phyloP scores from a whole-genome alignment of 2,888 invertebrate genomes.

The Tetrapedia diversipes region DNA sequence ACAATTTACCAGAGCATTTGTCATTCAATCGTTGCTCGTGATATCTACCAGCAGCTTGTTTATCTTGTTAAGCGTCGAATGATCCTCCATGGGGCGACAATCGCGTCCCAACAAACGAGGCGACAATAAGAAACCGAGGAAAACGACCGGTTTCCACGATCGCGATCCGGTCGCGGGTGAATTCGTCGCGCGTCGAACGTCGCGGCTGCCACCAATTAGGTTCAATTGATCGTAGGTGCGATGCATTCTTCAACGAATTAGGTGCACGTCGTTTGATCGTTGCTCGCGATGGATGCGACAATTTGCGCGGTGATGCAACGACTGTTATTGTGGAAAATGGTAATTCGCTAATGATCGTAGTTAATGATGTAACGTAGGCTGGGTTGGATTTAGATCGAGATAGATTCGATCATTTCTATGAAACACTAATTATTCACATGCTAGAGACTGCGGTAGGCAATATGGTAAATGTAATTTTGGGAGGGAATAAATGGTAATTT shows the following conservation, averaged over 20 bases:
- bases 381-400: too few relatives aligned
- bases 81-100: conserved; percentile 37
- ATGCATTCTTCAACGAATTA: conserved; percentile 29
- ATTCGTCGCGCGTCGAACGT: conserved; percentile 2
- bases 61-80: conserved; percentile 54
- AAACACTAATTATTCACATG: too few relatives aligned
- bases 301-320: conserved; percentile 44
- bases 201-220: conserved; percentile 37
- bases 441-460: too few relatives aligned
- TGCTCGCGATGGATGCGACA: conserved; percentile 18
- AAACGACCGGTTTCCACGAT: conserved; percentile 7
- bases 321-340: conserved; percentile 34
- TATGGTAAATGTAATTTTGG: too few relatives aligned
- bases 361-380: too few relatives aligned
- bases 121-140: conserved; percentile 12
- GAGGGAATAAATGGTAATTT: too few relatives aligned
- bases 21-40: conserved; percentile 69
- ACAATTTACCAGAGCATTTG: conserved; percentile 72
- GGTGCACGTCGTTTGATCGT: conserved; percentile 17
- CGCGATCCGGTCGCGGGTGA: background rate
- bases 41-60: conserved; percentile 61
- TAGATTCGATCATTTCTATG: too few relatives aligned
- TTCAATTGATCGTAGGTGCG: conserved; percentile 58
- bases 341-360: conserved; percentile 27
- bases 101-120: conserved; percentile 1